Conservation (phyloP, 2,797 vertebrate species). For the Malurus splendens region DNA sequence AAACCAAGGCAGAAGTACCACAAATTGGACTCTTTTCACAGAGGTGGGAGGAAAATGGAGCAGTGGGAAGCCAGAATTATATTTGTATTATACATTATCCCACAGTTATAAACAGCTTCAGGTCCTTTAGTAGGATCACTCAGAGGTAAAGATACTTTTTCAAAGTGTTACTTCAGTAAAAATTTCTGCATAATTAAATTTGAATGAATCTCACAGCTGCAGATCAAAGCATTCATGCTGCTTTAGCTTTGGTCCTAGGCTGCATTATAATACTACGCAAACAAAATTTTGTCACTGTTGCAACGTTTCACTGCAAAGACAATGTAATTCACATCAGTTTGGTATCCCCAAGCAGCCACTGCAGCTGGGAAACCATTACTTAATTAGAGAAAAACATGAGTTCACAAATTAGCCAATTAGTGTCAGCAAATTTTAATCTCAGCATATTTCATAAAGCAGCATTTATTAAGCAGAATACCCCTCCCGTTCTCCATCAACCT, state of each 20-base stretch:
- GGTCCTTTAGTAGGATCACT: background rate
- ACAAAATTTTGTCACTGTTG: background rate
- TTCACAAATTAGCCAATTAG: background rate
- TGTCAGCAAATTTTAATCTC: background rate
- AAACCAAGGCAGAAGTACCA: background rate
- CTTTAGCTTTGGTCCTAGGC: background rate
- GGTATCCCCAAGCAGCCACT: background rate
- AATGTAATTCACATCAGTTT: background rate
- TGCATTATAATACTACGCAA: background rate
- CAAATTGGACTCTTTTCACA: background rate
- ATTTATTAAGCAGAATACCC: background rate
- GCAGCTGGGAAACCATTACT: background rate
- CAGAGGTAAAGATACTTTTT: background rate
- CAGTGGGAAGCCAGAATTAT: background rate
- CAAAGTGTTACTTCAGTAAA: background rate
- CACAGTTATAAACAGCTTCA: background rate
- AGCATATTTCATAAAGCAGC: background rate
- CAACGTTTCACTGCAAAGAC: background rate
- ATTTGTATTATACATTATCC: background rate
- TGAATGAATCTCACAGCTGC: background rate
- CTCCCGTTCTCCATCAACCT: background rate
- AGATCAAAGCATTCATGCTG: background rate
- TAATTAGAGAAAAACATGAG: background rate
- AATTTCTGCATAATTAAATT: background rate
- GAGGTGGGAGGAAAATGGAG: background rate